A percentile compares a stretch with the other conserved stretches of the same genome.
Evolutionary conservation across 2,113 vertebrate species (phyloP).

Genomic region (Myocastor coypus): DNA sequence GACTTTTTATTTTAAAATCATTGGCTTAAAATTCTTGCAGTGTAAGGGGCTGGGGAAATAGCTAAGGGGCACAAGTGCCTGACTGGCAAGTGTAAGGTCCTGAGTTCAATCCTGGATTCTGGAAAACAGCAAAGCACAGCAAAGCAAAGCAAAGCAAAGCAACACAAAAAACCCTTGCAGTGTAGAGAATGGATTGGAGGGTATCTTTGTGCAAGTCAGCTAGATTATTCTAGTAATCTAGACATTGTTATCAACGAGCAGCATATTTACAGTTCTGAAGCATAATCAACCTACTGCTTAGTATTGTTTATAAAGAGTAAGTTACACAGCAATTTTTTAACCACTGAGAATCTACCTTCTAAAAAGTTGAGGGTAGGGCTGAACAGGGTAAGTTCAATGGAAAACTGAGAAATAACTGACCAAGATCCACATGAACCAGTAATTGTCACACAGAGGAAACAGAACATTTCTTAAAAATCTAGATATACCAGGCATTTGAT

Average conservation of each 20-base stretch:
- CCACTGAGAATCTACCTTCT: background rate
- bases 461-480: background rate
- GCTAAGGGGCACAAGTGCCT: too few species aligned
- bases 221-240: background rate
- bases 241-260: background rate
- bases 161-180: background rate
- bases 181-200: background rate
- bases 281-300: background rate
- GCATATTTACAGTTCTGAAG: background rate
- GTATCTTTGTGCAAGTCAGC: background rate
- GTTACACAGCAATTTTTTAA: background rate
- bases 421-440: background rate
- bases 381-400: background rate
- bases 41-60: background rate
- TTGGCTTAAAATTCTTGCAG: background rate
- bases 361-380: background rate
- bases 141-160: too few species aligned
- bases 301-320: background rate
- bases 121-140: too few species aligned
- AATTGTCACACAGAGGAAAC: background rate
- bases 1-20: background rate
- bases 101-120: too few species aligned
- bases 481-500: background rate
- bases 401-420: background rate
- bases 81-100: too few species aligned